A percentile compares a stretch with the other conserved stretches of the same genome.
Evolutionary conservation across 2,113 vertebrate genomes (phyloP).

Genomic region (Alexandromys fortis): DNA sequence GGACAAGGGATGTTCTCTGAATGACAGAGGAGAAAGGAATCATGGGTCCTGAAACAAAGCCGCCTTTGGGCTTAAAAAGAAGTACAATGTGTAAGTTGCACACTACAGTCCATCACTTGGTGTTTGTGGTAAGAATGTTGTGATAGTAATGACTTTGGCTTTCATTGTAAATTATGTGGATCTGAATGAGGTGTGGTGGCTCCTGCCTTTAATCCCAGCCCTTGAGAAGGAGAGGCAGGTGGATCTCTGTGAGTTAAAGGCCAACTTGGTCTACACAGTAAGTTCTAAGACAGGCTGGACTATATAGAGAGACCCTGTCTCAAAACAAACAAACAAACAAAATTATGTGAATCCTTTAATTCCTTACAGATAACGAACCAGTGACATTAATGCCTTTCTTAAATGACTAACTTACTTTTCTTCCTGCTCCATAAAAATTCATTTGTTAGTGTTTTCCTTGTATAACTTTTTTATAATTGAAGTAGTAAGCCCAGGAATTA

Average conservation of each 20-base stretch:
- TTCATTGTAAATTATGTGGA: neutral
- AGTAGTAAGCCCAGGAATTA: neutral
- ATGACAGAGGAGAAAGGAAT: neutral
- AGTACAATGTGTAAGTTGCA: neutral
- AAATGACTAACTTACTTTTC: neutral
- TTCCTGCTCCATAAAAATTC: neutral
- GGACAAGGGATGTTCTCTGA: neutral
- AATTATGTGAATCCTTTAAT: conserved; percentile 6
- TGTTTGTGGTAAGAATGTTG: neutral
- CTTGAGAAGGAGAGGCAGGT: neutral
- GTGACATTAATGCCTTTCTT: neutral
- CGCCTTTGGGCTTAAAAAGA: neutral
- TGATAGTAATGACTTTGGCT: neutral
- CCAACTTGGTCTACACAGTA: neutral
- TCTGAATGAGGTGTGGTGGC: no score
- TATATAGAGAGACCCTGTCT: neutral
- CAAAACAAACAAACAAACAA: neutral
- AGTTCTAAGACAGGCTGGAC: neutral
- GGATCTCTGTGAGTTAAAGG: neutral
- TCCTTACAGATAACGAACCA: conserved; percentile 22
- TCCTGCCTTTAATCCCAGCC: neutral
- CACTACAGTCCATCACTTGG: neutral
- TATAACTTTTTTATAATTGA: conserved; percentile 19
- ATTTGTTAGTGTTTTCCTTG: neutral
- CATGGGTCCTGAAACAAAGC: neutral